Evolutionary conservation across 2,888 invertebrate genomes (phyloP).

Genomic region (Tupiocoris notatus): DNA sequence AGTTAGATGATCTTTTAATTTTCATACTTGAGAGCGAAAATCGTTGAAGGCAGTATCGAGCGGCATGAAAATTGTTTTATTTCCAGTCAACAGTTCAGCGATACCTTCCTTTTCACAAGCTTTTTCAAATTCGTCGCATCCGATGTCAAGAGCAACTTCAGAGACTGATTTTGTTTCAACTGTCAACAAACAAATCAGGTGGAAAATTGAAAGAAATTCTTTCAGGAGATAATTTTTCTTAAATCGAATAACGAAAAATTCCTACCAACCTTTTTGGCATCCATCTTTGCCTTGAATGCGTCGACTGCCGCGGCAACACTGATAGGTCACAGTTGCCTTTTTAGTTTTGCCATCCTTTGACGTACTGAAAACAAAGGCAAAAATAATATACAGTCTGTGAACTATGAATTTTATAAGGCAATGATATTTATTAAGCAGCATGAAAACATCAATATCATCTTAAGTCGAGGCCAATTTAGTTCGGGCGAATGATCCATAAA

Average conservation of each 20-base stretch:
- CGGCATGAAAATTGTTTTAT: slow-evolving; percentile 58
- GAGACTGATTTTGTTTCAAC: slow-evolving; percentile 61
- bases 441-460: background rate
- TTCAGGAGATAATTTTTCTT: background rate
- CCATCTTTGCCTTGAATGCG: slow-evolving; percentile 45
- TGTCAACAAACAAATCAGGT: too few species aligned
- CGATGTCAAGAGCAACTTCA: slow-evolving; percentile 61
- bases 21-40: background rate
- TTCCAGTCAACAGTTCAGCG: slow-evolving; percentile 57
- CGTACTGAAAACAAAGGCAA: slow-evolving; percentile 32
- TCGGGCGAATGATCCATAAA: too few species aligned
- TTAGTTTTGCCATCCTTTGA: slow-evolving; percentile 56
- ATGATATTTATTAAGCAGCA: too few species aligned
- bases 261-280: slow-evolving; percentile 27
- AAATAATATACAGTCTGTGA: background rate
- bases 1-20: too few species aligned
- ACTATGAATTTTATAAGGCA: background rate
- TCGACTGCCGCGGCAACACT: slow-evolving; percentile 68
- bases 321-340: slow-evolving; percentile 63
- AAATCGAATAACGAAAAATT: too few species aligned
- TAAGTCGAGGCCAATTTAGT: too few species aligned
- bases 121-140: slow-evolving; percentile 61
- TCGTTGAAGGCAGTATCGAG: slow-evolving; percentile 52
- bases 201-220: background rate
- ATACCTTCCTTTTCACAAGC: slow-evolving; percentile 59